phyloP scores from a whole-genome alignment of 2,797 vertebrate genomes.

The Sebastes umbrosus region DNA sequence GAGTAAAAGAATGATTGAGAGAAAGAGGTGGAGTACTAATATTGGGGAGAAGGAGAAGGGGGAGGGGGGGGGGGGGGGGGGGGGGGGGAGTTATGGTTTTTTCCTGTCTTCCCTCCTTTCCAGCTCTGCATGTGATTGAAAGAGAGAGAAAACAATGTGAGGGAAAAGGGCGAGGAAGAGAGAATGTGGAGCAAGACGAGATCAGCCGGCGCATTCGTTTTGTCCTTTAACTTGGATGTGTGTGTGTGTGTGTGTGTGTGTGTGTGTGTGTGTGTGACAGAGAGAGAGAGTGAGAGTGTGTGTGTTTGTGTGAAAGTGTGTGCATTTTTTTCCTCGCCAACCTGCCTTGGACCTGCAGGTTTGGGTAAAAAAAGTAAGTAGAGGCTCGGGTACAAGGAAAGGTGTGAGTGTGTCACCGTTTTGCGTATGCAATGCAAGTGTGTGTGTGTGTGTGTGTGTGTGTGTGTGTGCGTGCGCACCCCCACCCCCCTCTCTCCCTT shows the following conservation, averaged over 20 bases:
- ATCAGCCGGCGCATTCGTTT: constrained; percentile 46
- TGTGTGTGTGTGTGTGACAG: neutral
- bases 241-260: neutral
- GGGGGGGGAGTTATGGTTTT: neutral
- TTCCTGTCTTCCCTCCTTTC: constrained; percentile 51
- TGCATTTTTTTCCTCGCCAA: constrained; percentile 4
- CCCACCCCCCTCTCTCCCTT: constrained; percentile 20
- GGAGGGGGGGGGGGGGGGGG: neutral
- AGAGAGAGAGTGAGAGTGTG: neutral
- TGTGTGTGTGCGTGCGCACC: neutral
- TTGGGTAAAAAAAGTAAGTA: constrained; percentile 49
- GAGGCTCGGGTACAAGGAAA: constrained; percentile 15
- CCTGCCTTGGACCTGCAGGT: constrained; percentile 46
- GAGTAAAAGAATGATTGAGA: constrained; percentile 45
- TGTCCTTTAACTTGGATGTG: constrained; percentile 56
- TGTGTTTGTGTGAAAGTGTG: neutral
- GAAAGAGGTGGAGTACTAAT: constrained; percentile 29
- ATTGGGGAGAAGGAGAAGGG: constrained; percentile 21
- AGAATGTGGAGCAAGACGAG: constrained; percentile 47
- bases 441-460: constrained; percentile 5
- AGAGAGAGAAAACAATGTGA: constrained; percentile 64
- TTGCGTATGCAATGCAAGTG: constrained; percentile 6
- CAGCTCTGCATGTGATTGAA: constrained; percentile 55
- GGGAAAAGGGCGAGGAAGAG: constrained; percentile 47
- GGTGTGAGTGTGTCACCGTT: constrained; percentile 29